Evolutionary conservation across 2,888 invertebrate species (phyloP), one percentile per base, ranked within the genome.

Genomic region (Xestia rhomboidea): DNA sequence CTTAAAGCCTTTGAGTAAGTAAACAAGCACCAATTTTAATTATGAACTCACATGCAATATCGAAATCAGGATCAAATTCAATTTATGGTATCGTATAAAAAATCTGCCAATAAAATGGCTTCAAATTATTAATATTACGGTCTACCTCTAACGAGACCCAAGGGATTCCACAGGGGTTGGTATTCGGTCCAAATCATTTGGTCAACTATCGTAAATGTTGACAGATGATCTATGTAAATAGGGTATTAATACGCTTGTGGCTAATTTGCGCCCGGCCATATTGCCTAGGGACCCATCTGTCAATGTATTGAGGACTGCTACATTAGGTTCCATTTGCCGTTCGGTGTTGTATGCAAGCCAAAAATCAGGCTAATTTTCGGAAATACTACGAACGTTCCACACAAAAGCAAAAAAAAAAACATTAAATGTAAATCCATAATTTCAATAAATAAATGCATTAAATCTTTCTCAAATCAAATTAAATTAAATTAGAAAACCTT

Each of bases 241-340:
- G 75, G 62, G 71, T 80, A 81, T 87, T 82, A 86, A 89, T 88
- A 74, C 89, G 83, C 88, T 80, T 81, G 89, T 84, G 90, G 88
- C 81, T 91, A 90, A 92, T 92, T 90, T 91, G 86, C 84, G 83
- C 81, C 74, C 84, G 82, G 69, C 63, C 76, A 73, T 85, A 85
- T 87, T 87, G 84, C 84, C 93, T 75, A 71, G 90, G 90, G 91
- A 90, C 70, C 85, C 74, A 92, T 92, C 86, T 83, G 85, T 91
- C 90, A 86, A 81, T 87, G 74, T 85, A 82, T 80, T 38, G 68
- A 79, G 77, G 64, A 79, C 64, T 75, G 51, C 30, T 66, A 74
- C 24, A 79, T 57, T 73, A 73, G 49, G 34, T 68, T 44, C 34
- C 30, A 64, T 62, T 70, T 60, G 49, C 41, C 18, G 49, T 10